Evolutionary conservation across 1,140 invertebrate genomes (phyloP).

Genomic region (Drosophila serrata): DNA sequence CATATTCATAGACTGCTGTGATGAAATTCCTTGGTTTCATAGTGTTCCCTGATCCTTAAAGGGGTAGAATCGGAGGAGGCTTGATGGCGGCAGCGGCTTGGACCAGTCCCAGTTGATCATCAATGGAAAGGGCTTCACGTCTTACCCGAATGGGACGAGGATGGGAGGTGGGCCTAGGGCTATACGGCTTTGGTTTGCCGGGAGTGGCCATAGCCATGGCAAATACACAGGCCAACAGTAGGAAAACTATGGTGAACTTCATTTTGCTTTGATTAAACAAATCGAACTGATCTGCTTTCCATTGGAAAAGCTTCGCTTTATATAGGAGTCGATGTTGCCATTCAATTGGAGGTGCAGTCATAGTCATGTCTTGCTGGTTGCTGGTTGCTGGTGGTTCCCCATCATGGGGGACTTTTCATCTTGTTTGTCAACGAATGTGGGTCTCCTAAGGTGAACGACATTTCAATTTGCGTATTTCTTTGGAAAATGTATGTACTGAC

Average conservation of each 20-base stretch:
- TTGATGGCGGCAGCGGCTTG: not conserved
- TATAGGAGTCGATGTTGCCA: conserved; percentile 18
- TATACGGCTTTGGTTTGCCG: conserved; percentile 29
- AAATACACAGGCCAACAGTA: conserved; percentile 38
- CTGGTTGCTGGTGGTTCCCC: conserved; percentile 19
- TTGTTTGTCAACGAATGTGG: not conserved
- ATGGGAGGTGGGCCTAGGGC: conserved; percentile 48
- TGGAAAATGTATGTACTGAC: conserved; percentile 5
- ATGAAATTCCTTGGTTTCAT: too few relatives aligned
- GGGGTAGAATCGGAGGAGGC: conserved; percentile 10
- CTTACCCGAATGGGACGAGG: conserved; percentile 57
- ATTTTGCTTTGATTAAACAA: conserved; percentile 17
- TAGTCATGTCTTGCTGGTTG: conserved; percentile 5
- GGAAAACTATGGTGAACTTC: conserved; percentile 44
- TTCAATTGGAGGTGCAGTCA: not conserved
- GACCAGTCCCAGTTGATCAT: conserved; percentile 33
- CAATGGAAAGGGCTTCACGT: conserved; percentile 24
- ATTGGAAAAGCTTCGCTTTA: conserved; percentile 12
- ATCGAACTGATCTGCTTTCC: conserved; percentile 22
- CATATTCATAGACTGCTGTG: not conserved
- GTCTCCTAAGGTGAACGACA: conserved; percentile 10
- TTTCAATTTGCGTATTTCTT: conserved; percentile 3
- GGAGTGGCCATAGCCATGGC: conserved; percentile 39
- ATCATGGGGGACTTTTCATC: conserved; percentile 33
- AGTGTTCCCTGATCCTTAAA: not conserved